These are phyloP conservation scores for Noctua comes DNA, from an alignment of 2,888 invertebrate species.

Conservation along the genomic window DNA sequence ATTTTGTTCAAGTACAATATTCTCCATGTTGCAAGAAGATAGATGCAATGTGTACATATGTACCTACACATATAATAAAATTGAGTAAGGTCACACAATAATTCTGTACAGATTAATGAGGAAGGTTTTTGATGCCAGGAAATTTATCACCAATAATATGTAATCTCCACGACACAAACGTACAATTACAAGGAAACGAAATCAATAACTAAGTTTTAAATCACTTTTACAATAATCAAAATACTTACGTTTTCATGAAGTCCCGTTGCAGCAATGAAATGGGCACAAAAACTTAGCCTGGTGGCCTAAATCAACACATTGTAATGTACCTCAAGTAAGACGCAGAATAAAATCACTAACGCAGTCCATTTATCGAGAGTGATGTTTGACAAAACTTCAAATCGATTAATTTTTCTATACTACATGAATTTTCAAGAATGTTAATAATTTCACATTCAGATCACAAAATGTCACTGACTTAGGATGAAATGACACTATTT, in stretches of 20 bases:
- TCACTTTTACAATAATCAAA: slow-evolving; percentile 21
- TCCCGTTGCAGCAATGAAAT: slow-evolving; percentile 59
- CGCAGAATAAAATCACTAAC: slow-evolving; percentile 82
- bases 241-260: slow-evolving; percentile 69
- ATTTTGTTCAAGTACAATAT: slow-evolving; percentile 41
- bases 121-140: slow-evolving; percentile 65
- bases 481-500: slow-evolving; percentile 82
- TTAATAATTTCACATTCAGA: slow-evolving; percentile 75
- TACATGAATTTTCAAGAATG: slow-evolving; percentile 77
- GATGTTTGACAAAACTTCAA: slow-evolving; percentile 83
- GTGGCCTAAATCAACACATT: slow-evolving; percentile 78
- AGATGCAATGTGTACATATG: slow-evolving; percentile 34
- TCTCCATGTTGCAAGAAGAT: slow-evolving; percentile 55
- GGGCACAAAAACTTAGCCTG: slow-evolving; percentile 73
- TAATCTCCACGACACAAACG: slow-evolving; percentile 43
- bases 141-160: slow-evolving; percentile 70
- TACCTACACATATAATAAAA: slow-evolving; percentile 10
- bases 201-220: slow-evolving; percentile 63
- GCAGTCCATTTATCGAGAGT: slow-evolving; percentile 79
- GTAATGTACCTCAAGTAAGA: slow-evolving; percentile 79
- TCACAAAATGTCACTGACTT: slow-evolving; percentile 81
- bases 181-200: slow-evolving; percentile 45
- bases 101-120: slow-evolving; percentile 48
- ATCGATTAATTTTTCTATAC: slow-evolving; percentile 79
- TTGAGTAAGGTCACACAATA: background rate